A percentile compares a stretch with the other conserved stretches of the same genome.
Conservation (phyloP, 2,113 vertebrate species). For the Globicephala melas region DNA sequence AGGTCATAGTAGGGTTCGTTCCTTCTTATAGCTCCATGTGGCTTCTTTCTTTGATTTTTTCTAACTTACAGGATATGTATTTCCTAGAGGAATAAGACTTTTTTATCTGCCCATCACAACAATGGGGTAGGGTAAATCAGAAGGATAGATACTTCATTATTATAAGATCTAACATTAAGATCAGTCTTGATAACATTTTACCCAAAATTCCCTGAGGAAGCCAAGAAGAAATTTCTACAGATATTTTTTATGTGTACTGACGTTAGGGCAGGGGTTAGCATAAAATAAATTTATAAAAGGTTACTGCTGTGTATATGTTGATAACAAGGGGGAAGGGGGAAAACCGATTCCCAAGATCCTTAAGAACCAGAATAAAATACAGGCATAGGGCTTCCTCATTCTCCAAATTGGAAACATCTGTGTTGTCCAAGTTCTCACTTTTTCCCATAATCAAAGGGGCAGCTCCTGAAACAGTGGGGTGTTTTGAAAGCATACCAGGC, state of each 20-base stretch:
- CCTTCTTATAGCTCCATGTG: background rate
- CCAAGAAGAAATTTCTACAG: background rate
- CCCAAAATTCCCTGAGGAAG: conserved; percentile 20
- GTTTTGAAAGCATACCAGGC: background rate
- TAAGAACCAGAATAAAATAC: background rate
- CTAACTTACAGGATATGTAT: background rate
- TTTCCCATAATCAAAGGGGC: conserved; percentile 52
- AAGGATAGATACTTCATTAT: background rate
- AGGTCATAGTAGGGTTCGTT: background rate
- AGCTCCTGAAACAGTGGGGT: background rate
- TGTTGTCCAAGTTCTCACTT: conserved; percentile 30
- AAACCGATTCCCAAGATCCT: conserved; percentile 56
- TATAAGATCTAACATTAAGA: conserved; percentile 15
- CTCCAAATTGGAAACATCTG: conserved; percentile 68
- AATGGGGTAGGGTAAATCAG: background rate
- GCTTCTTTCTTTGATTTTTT: background rate
- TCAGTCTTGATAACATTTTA: conserved; percentile 21
- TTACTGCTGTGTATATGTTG: background rate
- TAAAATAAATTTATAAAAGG: conserved; percentile 39
- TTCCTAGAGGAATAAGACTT: background rate
- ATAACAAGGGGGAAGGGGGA: background rate
- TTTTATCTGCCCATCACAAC: background rate
- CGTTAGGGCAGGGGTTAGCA: background rate
- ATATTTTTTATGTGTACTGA: background rate
- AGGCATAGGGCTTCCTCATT: background rate